Evolutionary conservation across 2,113 vertebrate genomes (phyloP).

Genomic region (Toxostoma redivivum): DNA sequence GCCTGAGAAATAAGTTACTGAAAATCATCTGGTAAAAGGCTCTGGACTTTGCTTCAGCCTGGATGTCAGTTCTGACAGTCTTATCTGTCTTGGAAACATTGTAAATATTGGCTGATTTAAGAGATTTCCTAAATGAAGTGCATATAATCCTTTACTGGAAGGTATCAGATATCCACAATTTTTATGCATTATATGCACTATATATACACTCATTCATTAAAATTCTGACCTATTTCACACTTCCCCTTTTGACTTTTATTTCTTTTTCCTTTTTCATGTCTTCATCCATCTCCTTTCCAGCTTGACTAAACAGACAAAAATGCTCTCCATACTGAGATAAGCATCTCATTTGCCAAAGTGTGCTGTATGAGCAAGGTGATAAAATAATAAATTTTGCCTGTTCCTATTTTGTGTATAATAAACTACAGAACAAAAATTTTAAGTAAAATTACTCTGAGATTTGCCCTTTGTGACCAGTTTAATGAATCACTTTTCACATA

Average conservation of each 20-base stretch:
- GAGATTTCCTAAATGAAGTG: neutral
- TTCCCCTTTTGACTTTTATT: neutral
- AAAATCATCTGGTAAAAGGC: neutral
- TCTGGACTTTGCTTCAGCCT: neutral
- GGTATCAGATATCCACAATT: neutral
- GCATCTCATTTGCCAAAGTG: neutral
- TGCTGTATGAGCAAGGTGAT: neutral
- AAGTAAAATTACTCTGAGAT: neutral
- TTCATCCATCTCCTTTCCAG: neutral
- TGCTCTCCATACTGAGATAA: neutral
- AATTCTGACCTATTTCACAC: neutral
- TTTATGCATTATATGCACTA: neutral
- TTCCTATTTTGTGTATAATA: neutral
- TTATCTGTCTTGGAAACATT: neutral
- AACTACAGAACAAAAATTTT: neutral
- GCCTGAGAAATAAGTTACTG: neutral
- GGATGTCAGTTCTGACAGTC: neutral
- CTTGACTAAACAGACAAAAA: neutral
- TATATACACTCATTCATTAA: neutral
- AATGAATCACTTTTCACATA: neutral
- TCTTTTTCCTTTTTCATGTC: neutral
- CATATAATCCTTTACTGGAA: neutral
- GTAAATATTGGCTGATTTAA: neutral
- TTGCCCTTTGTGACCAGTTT: neutral
- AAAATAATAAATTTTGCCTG: neutral